Percentiles rank a stretch among this genome's conserved stretches.
These are phyloP conservation scores for Lepidocyrtoides sp. DNA, from an alignment of 2,888 invertebrate species.

Conservation along the genomic window DNA sequence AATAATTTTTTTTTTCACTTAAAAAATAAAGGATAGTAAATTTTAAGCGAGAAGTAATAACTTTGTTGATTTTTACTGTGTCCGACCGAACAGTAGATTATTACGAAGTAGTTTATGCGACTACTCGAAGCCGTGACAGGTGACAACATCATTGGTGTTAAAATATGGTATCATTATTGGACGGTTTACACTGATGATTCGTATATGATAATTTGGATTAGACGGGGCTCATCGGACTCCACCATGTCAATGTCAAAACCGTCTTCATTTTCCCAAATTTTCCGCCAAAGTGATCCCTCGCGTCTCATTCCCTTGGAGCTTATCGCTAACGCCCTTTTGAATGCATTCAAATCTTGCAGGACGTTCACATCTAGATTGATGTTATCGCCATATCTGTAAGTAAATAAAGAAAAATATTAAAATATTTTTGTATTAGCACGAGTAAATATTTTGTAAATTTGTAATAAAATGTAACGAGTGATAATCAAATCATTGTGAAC, in stretches of 20 bases:
- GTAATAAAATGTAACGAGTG: too few relatives aligned
- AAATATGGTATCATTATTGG: constrained; percentile 9
- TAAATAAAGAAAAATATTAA: neutral
- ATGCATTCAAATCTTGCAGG: constrained; percentile 85
- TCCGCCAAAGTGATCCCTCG: constrained; percentile 85
- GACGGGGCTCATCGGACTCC: constrained; percentile 88
- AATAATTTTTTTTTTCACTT: neutral
- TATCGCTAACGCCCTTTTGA: constrained; percentile 85
- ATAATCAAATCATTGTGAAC: too few relatives aligned
- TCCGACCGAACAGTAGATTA: neutral
- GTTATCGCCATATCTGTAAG: constrained; percentile 86
- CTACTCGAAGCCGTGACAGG: neutral
- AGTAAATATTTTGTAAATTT: too few relatives aligned
- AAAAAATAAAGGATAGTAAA: neutral
- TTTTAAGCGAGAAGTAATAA: neutral
- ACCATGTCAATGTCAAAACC: constrained; percentile 88
- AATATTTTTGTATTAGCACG: neutral
- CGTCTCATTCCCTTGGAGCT: constrained; percentile 83
- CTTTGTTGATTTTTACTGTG: neutral
- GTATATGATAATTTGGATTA: constrained; percentile 95
- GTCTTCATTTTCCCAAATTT: constrained; percentile 85
- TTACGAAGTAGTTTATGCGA: neutral
- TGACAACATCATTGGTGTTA: constrained; percentile 9
- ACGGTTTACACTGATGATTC: constrained; percentile 92
- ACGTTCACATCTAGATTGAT: constrained; percentile 86